Evolutionary conservation across 1,140 invertebrate genomes (phyloP), one percentile per base, ranked within the genome.

Genomic region (Watersipora subatra): DNA sequence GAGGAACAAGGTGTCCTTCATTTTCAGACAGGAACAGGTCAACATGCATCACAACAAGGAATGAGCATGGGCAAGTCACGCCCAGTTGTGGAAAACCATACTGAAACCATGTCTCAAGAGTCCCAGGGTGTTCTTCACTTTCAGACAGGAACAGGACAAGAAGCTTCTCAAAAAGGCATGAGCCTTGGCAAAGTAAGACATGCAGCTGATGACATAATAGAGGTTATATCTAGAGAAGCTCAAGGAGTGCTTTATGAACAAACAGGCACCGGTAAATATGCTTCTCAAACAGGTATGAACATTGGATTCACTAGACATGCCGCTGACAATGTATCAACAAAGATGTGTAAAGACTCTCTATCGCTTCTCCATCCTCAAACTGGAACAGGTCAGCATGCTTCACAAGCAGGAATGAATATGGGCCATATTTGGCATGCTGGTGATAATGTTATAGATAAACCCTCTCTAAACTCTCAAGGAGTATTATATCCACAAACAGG

Each of bases 101-200:
- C 20, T 24, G 63, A 65, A 20, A 30, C 65, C 15, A 26, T 26
- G 22, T 62, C 59, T 1, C 55, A 58, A 66, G 64, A 66, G 27
- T 89, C 90, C 1, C 84, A 93, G 70, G 80, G 85, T 0, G 85
- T 93, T 29, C 92, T 46, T 94, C 91, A 90, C 66, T 84, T 93
- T 0, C 92, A 94, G 77, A 90, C 90, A 59, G 91, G 91, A 56
- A 88, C 88, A 57, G 93, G 93, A 80, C 91, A 91, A 73, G 85
- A 89, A 17, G 66, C 66, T 28, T 58, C 55, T 26, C 66, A 67
- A 61, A 64, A 65, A 27, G 65, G 65, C 62, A 67, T 67, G 66
- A 28, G 19, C 2, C 7, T 57, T 67, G 7, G 63, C n/a, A 46
- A 46, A 46, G 34, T 46, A n/a, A 46, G 34, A 46, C 7, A 12